A percentile compares a stretch with the other conserved stretches of the same genome.
phyloP scores from a whole-genome alignment of 2,888 invertebrate genomes.

The Ectropis crepuscularia region DNA sequence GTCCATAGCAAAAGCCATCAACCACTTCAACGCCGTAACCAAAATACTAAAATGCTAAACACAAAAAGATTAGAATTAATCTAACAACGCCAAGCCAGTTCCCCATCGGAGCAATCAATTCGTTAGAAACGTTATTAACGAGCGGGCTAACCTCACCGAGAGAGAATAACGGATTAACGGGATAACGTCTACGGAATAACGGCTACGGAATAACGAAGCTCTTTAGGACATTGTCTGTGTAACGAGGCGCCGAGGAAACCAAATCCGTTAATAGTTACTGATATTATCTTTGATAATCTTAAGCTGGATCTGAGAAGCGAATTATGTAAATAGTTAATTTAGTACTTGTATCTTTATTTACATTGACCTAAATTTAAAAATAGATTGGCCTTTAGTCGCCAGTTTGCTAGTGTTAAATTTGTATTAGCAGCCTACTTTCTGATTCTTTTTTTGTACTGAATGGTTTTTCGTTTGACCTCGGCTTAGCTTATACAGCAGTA shows the following conservation, averaged over 20 bases:
- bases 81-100: slow-evolving; percentile 7
- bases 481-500: no score
- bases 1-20: no score
- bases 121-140: slow-evolving; percentile 16
- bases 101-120: slow-evolving; percentile 9
- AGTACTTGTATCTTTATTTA: no score
- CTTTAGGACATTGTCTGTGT: slow-evolving; percentile 14
- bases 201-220: slow-evolving; percentile 5
- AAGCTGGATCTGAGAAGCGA: background rate
- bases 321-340: no score
- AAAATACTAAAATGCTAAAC: slow-evolving; percentile 4
- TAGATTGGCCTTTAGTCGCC: no score
- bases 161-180: slow-evolving; percentile 14
- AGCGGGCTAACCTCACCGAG: slow-evolving; percentile 12
- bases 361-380: no score
- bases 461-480: no score
- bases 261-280: background rate
- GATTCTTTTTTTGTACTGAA: no score
- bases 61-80: slow-evolving; percentile 13
- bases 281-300: slow-evolving; percentile 1
- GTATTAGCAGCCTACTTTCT: no score
- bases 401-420: no score
- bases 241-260: slow-evolving; percentile 5
- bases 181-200: background rate
- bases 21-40: background rate